Percentiles rank a stretch among this genome's conserved stretches.
Evolutionary conservation across 2,113 vertebrate genomes (phyloP).

Genomic region (Peromyscus maniculatus): DNA sequence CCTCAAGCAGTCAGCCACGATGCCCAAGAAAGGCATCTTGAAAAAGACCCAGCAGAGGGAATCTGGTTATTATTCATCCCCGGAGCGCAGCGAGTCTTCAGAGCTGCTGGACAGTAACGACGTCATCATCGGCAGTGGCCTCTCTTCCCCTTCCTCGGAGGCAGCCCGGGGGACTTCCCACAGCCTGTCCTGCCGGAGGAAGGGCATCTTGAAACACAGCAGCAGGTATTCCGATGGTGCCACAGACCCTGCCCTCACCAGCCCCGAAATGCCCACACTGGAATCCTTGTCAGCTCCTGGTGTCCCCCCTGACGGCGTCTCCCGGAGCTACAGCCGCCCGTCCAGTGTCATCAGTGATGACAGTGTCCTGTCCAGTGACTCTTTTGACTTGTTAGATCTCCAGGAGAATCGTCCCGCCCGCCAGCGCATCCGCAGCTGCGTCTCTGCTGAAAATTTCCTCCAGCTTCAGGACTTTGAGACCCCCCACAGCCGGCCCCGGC

Average conservation of each 20-base stretch:
- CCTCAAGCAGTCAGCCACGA: slow-evolving; percentile 89
- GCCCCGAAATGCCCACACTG: slow-evolving; percentile 84
- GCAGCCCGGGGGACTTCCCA: slow-evolving; percentile 85
- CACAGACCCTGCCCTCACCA: slow-evolving; percentile 82
- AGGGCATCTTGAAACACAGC: slow-evolving; percentile 97
- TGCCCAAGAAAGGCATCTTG: slow-evolving; percentile 98
- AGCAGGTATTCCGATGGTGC: slow-evolving; percentile 93
- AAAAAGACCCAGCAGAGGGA: slow-evolving; percentile 97
- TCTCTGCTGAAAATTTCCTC: slow-evolving; percentile 95
- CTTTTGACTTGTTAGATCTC: slow-evolving; percentile 92
- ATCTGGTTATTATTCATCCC: slow-evolving; percentile 98
- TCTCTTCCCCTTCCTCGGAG: slow-evolving; percentile 83
- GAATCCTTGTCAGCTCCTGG: slow-evolving; percentile 88
- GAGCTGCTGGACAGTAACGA: slow-evolving; percentile 92
- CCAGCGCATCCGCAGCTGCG: slow-evolving; percentile 94
- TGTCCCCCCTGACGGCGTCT: slow-evolving; percentile 88
- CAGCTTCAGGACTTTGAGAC: slow-evolving; percentile 93
- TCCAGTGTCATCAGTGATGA: slow-evolving; percentile 95
- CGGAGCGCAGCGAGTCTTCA: slow-evolving; percentile 96
- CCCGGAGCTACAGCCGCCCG: slow-evolving; percentile 95
- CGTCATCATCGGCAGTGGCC: slow-evolving; percentile 74
- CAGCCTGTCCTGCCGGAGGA: slow-evolving; percentile 90
- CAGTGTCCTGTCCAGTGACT: slow-evolving; percentile 92
- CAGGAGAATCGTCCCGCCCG: slow-evolving; percentile 88
- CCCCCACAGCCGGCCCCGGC: slow-evolving; percentile 90